Percentiles rank a stretch among this genome's conserved stretches.
Evolutionary conservation across 2,888 invertebrate species (phyloP).

Genomic region (Pollenia angustigena): DNA sequence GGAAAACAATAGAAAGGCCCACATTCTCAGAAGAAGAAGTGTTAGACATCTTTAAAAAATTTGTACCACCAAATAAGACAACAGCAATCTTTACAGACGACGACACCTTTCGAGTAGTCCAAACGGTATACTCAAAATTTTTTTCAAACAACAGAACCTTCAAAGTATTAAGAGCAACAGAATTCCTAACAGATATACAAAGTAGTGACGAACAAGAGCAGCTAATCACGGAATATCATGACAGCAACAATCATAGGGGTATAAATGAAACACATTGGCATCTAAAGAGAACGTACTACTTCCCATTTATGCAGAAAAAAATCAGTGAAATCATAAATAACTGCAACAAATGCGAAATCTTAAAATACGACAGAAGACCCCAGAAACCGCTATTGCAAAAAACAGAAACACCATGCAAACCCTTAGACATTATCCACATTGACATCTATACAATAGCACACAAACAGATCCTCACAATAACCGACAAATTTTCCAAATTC

Average conservation of each 20-base stretch:
- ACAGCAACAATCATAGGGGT: neutral
- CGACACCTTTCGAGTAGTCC: neutral
- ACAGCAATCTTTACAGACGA: neutral
- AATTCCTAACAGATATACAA: neutral
- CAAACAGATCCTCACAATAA: neutral
- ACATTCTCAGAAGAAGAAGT: neutral
- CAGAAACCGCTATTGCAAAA: neutral
- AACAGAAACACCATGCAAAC: neutral
- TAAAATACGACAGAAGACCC: neutral
- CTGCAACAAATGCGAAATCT: neutral
- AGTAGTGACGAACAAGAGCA: neutral
- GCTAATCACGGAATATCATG: no score
- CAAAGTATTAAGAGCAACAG: neutral
- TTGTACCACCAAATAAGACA: neutral
- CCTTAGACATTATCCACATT: neutral
- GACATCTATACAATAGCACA: neutral
- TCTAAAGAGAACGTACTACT: neutral
- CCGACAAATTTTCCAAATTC: neutral
- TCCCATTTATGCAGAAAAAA: neutral
- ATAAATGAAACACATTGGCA: neutral
- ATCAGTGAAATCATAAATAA: neutral
- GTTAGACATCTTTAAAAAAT: neutral
- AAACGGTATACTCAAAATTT: neutral
- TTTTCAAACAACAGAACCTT: neutral
- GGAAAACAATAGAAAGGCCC: neutral